These are phyloP conservation scores for Mus pahari DNA, from an alignment of 2,113 vertebrate species.

Conservation along the genomic window DNA sequence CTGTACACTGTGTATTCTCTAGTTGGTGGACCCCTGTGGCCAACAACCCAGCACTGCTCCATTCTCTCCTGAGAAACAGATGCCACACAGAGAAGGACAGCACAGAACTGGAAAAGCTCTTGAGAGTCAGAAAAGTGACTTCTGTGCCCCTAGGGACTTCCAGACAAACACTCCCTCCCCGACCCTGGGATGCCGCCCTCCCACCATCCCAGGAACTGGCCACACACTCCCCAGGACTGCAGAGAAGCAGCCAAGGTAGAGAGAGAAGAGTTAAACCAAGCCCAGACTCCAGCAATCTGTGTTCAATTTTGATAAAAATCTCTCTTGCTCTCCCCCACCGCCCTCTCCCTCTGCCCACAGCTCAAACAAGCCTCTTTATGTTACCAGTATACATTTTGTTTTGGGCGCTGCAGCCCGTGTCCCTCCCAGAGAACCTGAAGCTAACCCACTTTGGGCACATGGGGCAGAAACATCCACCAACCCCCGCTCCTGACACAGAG, in stretches of 20 bases:
- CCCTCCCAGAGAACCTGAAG: neutral
- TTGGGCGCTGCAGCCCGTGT: neutral
- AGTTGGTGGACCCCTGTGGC: neutral
- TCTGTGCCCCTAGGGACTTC: neutral
- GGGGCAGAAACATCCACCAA: conserved; percentile 35
- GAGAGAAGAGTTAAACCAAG: conserved; percentile 81
- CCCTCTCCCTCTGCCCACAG: conserved; percentile 69
- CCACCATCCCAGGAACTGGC: conserved; percentile 32
- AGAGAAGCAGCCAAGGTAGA: conserved; percentile 62
- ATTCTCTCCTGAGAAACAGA: conserved; percentile 32
- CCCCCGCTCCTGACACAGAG: neutral
- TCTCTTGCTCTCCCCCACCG: conserved; percentile 64
- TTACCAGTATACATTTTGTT: conserved; percentile 75
- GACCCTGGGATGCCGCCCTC: conserved; percentile 1
- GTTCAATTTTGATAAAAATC: conserved; percentile 86
- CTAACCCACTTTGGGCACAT: neutral
- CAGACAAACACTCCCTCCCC: too few relatives aligned
- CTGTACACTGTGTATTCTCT: conserved; percentile 24
- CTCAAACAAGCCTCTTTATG: conserved; percentile 79
- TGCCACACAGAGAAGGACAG: neutral
- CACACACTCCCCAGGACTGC: neutral
- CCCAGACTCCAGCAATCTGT: conserved; percentile 83
- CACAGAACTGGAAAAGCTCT: conserved; percentile 23
- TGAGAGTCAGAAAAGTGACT: conserved; percentile 36
- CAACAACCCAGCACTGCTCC: neutral